Percentiles rank a stretch among this genome's conserved stretches.
Conservation (phyloP, 2,797 vertebrate species). For the Rhinophrynus dorsalis region DNA sequence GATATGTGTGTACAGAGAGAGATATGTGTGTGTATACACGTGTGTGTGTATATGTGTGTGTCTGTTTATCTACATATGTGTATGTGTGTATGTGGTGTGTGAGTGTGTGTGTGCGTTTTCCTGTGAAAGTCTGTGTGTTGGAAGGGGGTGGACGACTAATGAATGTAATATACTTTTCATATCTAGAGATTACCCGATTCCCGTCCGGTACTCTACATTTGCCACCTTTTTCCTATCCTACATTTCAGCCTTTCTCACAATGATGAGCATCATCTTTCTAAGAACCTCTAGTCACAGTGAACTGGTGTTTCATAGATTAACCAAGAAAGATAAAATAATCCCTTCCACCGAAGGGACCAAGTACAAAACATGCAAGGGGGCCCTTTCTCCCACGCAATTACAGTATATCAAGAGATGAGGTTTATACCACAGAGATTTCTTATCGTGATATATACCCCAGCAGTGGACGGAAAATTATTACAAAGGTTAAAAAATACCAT, state of each 20-base stretch:
- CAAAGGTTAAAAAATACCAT: slow-evolving; percentile 1
- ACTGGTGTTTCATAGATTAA: slow-evolving; percentile 17
- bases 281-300: not conserved
- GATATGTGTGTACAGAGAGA: too few relatives aligned
- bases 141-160: not conserved
- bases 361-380: not conserved
- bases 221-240: too few relatives aligned
- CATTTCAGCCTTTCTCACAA: not conserved
- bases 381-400: not conserved
- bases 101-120: not conserved
- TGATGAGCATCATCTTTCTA: slow-evolving; percentile 14
- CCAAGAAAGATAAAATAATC: slow-evolving; percentile 15
- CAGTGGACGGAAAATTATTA: slow-evolving; percentile 14
- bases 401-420: slow-evolving; percentile 11
- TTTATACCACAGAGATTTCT: slow-evolving; percentile 9
- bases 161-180: too few relatives aligned
- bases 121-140: not conserved
- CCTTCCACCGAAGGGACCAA: not conserved
- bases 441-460: not conserved
- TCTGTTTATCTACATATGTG: too few relatives aligned
- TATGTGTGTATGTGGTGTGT: not conserved
- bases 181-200: too few relatives aligned
- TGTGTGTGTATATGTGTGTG: too few relatives aligned
- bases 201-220: too few relatives aligned
- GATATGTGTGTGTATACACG: too few relatives aligned